phyloP scores from a whole-genome alignment of 2,113 vertebrate genomes.

The Hyaena hyaena region DNA sequence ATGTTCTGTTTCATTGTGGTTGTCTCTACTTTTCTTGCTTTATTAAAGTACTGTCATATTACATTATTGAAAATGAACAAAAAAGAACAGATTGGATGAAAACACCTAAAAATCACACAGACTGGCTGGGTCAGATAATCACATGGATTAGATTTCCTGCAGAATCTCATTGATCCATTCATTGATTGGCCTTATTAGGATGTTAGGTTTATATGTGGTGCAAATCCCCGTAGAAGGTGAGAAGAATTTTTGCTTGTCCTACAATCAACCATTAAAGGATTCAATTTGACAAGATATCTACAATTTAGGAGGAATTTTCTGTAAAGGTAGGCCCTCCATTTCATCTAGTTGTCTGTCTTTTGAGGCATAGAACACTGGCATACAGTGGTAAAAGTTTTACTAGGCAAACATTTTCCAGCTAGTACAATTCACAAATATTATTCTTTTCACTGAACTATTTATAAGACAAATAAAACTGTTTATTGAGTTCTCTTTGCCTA shows the following conservation, averaged over 20 bases:
- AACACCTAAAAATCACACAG: not conserved
- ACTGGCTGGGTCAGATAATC: not conserved
- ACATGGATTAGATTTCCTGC: not conserved
- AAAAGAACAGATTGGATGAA: not conserved
- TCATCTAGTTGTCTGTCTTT: not conserved
- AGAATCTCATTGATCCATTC: not conserved
- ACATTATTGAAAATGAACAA: slow-evolving; percentile 22
- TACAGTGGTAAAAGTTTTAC: slow-evolving; percentile 7
- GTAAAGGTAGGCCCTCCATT: not conserved
- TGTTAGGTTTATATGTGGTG: not conserved
- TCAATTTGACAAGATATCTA: not conserved
- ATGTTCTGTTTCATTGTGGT: not conserved
- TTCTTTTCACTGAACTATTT: slow-evolving; percentile 70
- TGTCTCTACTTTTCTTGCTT: not conserved
- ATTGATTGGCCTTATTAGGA: not conserved
- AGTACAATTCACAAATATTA: slow-evolving; percentile 60
- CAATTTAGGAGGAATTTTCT: not conserved
- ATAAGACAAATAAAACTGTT: slow-evolving; percentile 73
- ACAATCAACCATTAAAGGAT: not conserved
- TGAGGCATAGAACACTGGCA: not conserved
- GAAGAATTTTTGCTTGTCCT: not conserved
- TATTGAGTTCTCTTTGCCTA: slow-evolving; percentile 66
- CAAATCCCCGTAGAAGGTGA: not conserved
- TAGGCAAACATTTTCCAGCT: slow-evolving; percentile 57
- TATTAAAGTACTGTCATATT: slow-evolving; percentile 11